Conservation (phyloP, 2,888 invertebrate genomes). For the Agrypnus murinus region DNA sequence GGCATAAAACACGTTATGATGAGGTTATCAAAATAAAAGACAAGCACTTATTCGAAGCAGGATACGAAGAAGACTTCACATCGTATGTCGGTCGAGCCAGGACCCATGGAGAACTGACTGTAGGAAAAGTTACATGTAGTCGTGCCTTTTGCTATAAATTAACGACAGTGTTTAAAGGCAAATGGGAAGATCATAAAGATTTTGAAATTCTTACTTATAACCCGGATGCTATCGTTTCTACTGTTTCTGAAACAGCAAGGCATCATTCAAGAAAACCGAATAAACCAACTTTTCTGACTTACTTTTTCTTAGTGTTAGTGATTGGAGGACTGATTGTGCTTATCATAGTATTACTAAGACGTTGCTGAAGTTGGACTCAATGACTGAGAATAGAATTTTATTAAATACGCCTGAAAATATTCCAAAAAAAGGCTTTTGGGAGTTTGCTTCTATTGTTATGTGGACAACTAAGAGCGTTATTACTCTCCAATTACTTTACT, state of each 20-base stretch:
- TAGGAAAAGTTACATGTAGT: slow-evolving; percentile 43
- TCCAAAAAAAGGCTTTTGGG: too few relatives aligned
- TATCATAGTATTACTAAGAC: slow-evolving; percentile 1
- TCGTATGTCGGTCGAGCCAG: slow-evolving; percentile 39
- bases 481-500: too few relatives aligned
- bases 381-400: too few relatives aligned
- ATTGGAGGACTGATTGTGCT: slow-evolving; percentile 1
- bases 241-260: too few relatives aligned
- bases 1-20: slow-evolving; percentile 27
- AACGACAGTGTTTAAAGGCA: slow-evolving; percentile 38
- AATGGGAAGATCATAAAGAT: slow-evolving; percentile 34
- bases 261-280: not conserved
- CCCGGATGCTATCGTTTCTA: not conserved
- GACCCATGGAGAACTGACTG: slow-evolving; percentile 40
- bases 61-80: slow-evolving; percentile 36
- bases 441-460: too few relatives aligned
- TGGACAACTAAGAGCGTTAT: too few relatives aligned
- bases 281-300: not conserved
- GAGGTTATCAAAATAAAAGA: slow-evolving; percentile 22
- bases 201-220: slow-evolving; percentile 45
- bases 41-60: slow-evolving; percentile 41
- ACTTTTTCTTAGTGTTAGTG: slow-evolving; percentile 2
- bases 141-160: slow-evolving; percentile 24
- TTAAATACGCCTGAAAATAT: too few relatives aligned
- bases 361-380: not conserved